A percentile compares a stretch with the other conserved stretches of the same genome.
These are phyloP conservation scores for Drosophila gunungcola DNA, from an alignment of 1,140 invertebrate species.

Conservation along the genomic window DNA sequence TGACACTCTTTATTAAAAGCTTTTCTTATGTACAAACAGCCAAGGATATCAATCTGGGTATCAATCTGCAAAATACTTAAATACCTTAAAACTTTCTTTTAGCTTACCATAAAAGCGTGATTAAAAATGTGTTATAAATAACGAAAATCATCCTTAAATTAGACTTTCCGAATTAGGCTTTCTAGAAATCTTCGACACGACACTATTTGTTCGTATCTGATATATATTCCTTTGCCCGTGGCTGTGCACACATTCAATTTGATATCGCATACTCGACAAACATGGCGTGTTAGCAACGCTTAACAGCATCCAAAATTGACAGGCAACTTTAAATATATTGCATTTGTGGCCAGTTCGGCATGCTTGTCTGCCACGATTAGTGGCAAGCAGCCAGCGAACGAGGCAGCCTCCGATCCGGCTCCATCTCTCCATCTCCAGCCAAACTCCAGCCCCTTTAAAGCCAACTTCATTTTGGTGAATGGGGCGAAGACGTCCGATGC, in stretches of 20 bases:
- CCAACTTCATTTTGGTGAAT: slow-evolving; percentile 69
- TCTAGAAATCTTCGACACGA: not conserved
- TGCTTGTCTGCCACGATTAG: slow-evolving; percentile 73
- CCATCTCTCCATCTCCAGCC: not conserved
- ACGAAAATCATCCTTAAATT: not conserved
- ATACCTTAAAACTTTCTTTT: too few species aligned
- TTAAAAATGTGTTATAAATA: too few species aligned
- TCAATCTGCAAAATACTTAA: too few species aligned
- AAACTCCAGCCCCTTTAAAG: slow-evolving; percentile 49
- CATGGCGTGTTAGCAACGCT: slow-evolving; percentile 55
- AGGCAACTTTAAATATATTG: slow-evolving; percentile 58
- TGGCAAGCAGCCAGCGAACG: slow-evolving; percentile 43
- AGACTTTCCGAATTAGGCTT: not conserved
- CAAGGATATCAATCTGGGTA: too few species aligned
- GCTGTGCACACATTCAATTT: slow-evolving; percentile 27
- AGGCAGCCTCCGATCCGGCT: slow-evolving; percentile 31
- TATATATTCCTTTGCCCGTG: not conserved
- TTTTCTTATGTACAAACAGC: too few species aligned
- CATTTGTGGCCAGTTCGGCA: slow-evolving; percentile 60
- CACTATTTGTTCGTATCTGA: not conserved
- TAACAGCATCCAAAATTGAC: slow-evolving; percentile 65
- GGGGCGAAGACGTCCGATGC: slow-evolving; percentile 64
- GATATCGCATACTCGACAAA: slow-evolving; percentile 48
- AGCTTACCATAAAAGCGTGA: too few species aligned
- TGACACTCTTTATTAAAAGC: too few species aligned